These are phyloP conservation scores for Molossus molossus DNA, from an alignment of 2,797 vertebrate genomes.

Conservation along the genomic window DNA sequence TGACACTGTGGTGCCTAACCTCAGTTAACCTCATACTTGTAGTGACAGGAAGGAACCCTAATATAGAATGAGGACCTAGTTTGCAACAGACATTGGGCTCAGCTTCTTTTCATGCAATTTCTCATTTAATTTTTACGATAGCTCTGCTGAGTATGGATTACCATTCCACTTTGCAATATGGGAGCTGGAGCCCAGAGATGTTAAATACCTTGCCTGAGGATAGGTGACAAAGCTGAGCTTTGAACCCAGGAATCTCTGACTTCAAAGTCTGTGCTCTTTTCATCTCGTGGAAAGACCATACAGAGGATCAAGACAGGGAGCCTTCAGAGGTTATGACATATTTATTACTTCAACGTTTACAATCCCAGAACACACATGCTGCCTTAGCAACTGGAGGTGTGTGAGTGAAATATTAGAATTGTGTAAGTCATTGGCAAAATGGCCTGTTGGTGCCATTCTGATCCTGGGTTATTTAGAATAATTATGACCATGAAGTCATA, in stretches of 20 bases:
- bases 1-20: background rate
- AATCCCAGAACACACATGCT: background rate
- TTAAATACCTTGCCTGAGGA: background rate
- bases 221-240: background rate
- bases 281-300: background rate
- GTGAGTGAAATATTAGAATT: conserved; percentile 12
- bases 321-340: background rate
- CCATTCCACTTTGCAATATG: background rate
- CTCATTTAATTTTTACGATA: conserved; percentile 25
- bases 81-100: background rate
- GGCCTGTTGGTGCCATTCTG: background rate
- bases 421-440: background rate
- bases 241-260: background rate
- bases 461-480: background rate
- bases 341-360: conserved; percentile 20
- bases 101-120: background rate
- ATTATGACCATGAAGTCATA: background rate
- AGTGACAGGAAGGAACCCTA: background rate
- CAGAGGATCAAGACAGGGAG: background rate
- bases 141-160: background rate
- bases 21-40: background rate
- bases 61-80: background rate
- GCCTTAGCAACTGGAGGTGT: background rate
- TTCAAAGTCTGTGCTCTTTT: background rate
- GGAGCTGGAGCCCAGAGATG: conserved; percentile 3